Evolutionary conservation across 1,140 invertebrate genomes (phyloP).

Genomic region (Diabrotica virgifera): DNA sequence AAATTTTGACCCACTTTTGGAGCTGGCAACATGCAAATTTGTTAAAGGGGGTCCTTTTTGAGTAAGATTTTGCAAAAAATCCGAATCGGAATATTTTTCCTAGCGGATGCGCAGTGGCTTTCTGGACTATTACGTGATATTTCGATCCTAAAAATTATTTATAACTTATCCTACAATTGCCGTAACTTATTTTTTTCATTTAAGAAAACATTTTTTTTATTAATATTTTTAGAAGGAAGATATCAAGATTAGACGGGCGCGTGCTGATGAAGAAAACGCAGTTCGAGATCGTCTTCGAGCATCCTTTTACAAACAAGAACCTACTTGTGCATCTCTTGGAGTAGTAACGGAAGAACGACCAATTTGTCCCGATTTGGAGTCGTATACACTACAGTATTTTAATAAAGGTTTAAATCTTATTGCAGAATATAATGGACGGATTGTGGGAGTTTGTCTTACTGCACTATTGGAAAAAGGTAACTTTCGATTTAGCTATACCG

Average conservation of each 20-base stretch:
- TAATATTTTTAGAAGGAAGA: no score
- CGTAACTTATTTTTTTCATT: no score
- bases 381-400: slow-evolving; percentile 2
- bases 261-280: neutral
- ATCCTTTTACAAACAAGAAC: slow-evolving; percentile 9
- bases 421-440: neutral
- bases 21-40: no score
- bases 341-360: slow-evolving; percentile 1
- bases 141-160: no score
- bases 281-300: neutral
- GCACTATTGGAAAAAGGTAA: slow-evolving; percentile 8
- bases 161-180: no score
- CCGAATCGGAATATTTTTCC: no score
- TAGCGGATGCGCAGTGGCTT: no score
- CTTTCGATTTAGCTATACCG: neutral
- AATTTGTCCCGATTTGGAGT: slow-evolving; percentile 4
- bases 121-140: no score
- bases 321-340: neutral
- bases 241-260: neutral
- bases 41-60: no score
- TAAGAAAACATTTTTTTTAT: no score
- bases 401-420: slow-evolving; percentile 7
- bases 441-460: slow-evolving; percentile 6
- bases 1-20: no score
- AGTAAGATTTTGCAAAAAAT: no score